Evolutionary conservation across 2,888 invertebrate species (phyloP), one percentile per base, ranked within the genome.

Genomic region (Hoplodrina ambigua): DNA sequence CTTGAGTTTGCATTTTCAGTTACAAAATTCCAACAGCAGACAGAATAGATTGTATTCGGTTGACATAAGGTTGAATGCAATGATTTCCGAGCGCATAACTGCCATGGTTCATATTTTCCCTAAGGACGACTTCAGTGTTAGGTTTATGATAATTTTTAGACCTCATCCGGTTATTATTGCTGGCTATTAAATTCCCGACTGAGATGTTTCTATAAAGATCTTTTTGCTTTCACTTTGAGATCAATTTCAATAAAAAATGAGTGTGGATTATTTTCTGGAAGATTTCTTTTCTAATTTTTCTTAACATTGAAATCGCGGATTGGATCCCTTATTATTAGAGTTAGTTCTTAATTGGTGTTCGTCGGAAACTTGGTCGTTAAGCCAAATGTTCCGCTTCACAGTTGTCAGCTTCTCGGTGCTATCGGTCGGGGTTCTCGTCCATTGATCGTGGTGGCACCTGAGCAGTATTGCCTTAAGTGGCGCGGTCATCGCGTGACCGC

Each of bases 71-170:
- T 69, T 72, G 52, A 76, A 64, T 33, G 55, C 52, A 5, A 11
- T 13, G 7, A 44, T 50, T 46, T 49, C 67, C 7, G 8, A 0
- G 7, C 11, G 50, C 41, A 33, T 8, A 15, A 19, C 46, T 50
- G 7, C 7, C 11, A 6, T 74, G 71, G 82, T 69, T 64, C 54
- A 81, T 81, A 84, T 87, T 86, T 82, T 84, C 86, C 83, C 85
- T 85, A 85, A 87, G 86, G 89, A 85, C 84, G 84, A 84, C 79
- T 86, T 83, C 87, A 87, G 88, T 88, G 89, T 86, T 88, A 87
- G 88, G 90, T 89, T 90, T 89, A 89, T 89, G 88, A 87, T 89
- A 89, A 88, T 89, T 90, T 89, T 90, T 88, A 88, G 87, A 86
- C 89, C 89, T 87, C 87, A 88, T 88, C 86, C 87, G 83, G 86